Evolutionary conservation across 2,797 vertebrate genomes (phyloP), one percentile per base, ranked within the genome.

Genomic region (Enteromius trimaculatus): DNA sequence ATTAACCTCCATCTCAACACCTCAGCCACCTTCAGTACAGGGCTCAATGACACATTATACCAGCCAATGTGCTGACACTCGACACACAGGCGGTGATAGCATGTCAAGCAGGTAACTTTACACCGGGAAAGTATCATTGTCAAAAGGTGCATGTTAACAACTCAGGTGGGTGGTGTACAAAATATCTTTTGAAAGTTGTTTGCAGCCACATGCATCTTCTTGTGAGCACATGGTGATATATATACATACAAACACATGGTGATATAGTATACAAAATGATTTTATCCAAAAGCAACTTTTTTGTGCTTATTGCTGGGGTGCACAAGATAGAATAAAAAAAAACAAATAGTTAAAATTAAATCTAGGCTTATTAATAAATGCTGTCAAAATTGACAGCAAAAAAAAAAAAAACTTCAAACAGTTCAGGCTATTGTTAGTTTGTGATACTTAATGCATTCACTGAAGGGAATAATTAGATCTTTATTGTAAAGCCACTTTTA

Each of bases 1-100:
- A 88, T 87, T 83, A 86, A 78, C 81, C 79, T 66, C 65, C 62
- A 77, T 74, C 70, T 70, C 65, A 82, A 70, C 65, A 78, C 78
- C 78, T 76, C 31, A 47, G 65, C 79, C 69, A 77, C 81, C 75
- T 85, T 69, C 39, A 47, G 39, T 77, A 77, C 79, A 72, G 65
- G 74, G n/a, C 79, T 78, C 81, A 72, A 81, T 88, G 78, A 84
- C 74, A 79, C 74, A 84, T 80, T 84, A 86, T 49, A 81, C 71
- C 82, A 84, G 72, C 72, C 75, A 84, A 42, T 72, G 78, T 31
- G 75, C 69, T 72, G 70, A 81, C 65, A 81, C 42, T 79, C 39
- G 58, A 78, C 84, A 82, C 79, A 76, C 42, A 78, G 64, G 60
- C n/a, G 23, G 76, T 26, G 70, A 80, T 81, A 70, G 80, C 80